A percentile compares a stretch with the other conserved stretches of the same genome.
phyloP scores from a whole-genome alignment of 2,888 invertebrate genomes.

The Andrena bucephala region DNA sequence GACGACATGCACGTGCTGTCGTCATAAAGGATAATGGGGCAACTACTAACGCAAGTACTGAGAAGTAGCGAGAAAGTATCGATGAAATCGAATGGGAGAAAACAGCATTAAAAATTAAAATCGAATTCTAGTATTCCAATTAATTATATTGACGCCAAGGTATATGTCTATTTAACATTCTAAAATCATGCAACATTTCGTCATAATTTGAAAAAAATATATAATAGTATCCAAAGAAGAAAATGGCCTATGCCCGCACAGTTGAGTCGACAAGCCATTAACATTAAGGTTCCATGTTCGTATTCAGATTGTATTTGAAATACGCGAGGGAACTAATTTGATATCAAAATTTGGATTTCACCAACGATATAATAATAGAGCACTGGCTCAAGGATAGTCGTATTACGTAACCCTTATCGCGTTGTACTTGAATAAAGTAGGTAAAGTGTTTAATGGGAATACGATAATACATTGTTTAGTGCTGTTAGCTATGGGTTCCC shows the following conservation, averaged over 20 bases:
- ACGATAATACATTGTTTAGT: neutral
- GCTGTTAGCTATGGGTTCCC: conserved; percentile 4
- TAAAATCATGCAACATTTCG: conserved; percentile 28
- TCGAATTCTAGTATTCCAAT: neutral
- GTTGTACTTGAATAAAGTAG: conserved; percentile 26
- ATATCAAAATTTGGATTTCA: conserved; percentile 6
- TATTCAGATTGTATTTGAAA: neutral
- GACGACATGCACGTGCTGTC: neutral
- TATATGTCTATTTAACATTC: neutral
- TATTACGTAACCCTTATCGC: conserved; percentile 74
- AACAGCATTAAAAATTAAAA: neutral
- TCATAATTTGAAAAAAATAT: neutral
- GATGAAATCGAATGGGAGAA: neutral
- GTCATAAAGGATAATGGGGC: neutral
- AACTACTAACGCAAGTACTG: neutral
- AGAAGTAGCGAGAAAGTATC: neutral
- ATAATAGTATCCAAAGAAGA: neutral
- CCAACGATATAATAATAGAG: conserved; percentile 67
- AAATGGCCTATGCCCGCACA: neutral
- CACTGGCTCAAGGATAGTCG: conserved; percentile 71
- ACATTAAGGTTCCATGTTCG: neutral
- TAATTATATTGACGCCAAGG: neutral
- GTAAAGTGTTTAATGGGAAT: neutral
- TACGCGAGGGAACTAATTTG: conserved; percentile 1
- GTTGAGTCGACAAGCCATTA: neutral